Conservation (phyloP, 2,888 invertebrate species). For the Erebia ligea region DNA sequence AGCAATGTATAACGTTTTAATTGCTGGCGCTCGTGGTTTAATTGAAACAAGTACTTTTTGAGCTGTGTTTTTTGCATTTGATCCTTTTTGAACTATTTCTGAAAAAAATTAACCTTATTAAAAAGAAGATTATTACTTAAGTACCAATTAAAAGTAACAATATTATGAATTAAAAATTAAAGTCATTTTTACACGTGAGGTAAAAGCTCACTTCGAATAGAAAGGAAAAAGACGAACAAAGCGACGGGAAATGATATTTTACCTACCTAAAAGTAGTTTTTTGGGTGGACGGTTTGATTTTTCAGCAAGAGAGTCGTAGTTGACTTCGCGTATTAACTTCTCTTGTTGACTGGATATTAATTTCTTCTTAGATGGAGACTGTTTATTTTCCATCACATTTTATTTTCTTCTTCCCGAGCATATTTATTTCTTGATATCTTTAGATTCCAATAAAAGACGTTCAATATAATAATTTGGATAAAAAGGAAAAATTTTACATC, state of each 20-base stretch:
- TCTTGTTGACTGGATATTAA: slow-evolving; percentile 69
- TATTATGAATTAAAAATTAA: too few species aligned
- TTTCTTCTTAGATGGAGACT: slow-evolving; percentile 69
- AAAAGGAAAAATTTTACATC: slow-evolving; percentile 19
- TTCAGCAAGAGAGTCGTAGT: slow-evolving; percentile 59
- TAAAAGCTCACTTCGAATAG: too few species aligned
- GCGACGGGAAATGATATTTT: not conserved
- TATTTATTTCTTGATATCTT: slow-evolving; percentile 52
- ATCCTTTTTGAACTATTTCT: slow-evolving; percentile 65
- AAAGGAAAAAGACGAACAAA: too few species aligned
- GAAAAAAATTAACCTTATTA: slow-evolving; percentile 17
- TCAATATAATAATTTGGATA: slow-evolving; percentile 31
- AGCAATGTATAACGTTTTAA: slow-evolving; percentile 68
- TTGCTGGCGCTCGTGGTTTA: slow-evolving; percentile 62
- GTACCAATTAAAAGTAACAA: too few species aligned
- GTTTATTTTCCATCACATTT: slow-evolving; percentile 81
- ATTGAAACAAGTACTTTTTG: slow-evolving; percentile 69
- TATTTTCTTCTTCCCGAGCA: slow-evolving; percentile 72
- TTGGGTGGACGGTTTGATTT: slow-evolving; percentile 50
- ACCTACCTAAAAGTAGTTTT: slow-evolving; percentile 57
- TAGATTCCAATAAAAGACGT: slow-evolving; percentile 10
- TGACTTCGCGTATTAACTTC: slow-evolving; percentile 63
- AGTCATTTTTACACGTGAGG: too few species aligned
- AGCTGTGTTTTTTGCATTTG: slow-evolving; percentile 51
- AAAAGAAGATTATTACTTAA: not conserved